Conservation (phyloP, 2,888 invertebrate species). For the Alitta virens region DNA sequence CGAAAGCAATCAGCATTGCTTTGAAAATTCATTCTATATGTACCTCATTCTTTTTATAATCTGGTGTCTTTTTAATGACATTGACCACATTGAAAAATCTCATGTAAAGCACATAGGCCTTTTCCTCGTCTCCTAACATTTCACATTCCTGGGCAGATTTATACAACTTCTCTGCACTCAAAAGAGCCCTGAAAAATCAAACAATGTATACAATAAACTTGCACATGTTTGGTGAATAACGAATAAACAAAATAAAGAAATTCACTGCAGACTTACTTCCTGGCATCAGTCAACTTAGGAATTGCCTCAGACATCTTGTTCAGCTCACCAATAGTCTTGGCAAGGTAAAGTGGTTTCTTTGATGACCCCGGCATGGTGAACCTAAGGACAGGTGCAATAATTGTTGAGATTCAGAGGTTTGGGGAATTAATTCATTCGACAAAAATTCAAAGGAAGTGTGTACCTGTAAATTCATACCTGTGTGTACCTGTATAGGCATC, state of each 20-base stretch:
- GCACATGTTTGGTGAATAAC: background rate
- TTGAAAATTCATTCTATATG: background rate
- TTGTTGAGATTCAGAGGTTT: too few species aligned
- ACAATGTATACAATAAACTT: background rate
- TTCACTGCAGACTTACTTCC: conserved; percentile 14
- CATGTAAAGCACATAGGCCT: conserved; percentile 54
- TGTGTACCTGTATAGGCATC: too few species aligned
- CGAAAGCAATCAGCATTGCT: too few species aligned
- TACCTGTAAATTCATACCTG: too few species aligned
- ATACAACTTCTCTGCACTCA: conserved; percentile 46
- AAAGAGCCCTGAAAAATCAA: conserved; percentile 36
- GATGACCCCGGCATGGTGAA: conserved; percentile 36
- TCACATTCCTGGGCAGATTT: conserved; percentile 42
- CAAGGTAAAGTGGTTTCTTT: conserved; percentile 47
- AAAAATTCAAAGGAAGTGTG: too few species aligned
- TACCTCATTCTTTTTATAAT: conserved; percentile 53
- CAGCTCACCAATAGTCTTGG: conserved; percentile 44
- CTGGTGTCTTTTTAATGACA: conserved; percentile 42
- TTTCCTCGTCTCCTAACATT: conserved; percentile 48
- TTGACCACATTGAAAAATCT: conserved; percentile 51
- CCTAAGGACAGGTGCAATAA: background rate
- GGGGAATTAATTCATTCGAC: too few species aligned
- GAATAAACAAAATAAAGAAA: background rate
- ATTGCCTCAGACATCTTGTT: conserved; percentile 40
- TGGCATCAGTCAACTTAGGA: conserved; percentile 14